Conservation (phyloP, 2,888 invertebrate genomes). For the Zygogramma bicolorata region DNA sequence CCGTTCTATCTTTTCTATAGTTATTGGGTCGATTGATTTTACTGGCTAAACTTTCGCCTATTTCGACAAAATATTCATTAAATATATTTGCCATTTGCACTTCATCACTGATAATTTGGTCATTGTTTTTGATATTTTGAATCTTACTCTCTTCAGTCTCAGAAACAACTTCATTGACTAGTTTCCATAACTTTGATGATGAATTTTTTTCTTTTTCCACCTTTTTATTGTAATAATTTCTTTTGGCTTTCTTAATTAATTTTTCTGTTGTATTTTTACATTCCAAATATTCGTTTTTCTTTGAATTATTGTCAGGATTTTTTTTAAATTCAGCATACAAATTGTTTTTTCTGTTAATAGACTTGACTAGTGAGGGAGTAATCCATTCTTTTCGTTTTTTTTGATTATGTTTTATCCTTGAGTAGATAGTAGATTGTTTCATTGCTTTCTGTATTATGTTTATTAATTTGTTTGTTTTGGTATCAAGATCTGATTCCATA, state of each 20-base stretch:
- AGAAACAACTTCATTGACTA: too few relatives aligned
- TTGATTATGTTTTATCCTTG: background rate
- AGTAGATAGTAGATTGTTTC: background rate
- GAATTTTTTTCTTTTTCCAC: background rate
- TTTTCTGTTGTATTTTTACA: background rate
- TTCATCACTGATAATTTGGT: background rate
- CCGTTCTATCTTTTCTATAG: too few relatives aligned
- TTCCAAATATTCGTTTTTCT: background rate
- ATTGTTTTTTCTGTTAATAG: background rate
- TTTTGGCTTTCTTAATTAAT: background rate
- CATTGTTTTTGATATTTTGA: background rate
- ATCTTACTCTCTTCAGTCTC: too few relatives aligned
- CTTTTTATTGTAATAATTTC: background rate
- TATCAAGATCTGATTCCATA: background rate
- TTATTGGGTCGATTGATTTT: background rate
- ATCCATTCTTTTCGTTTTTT: background rate
- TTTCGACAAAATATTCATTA: background rate
- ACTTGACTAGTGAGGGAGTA: background rate
- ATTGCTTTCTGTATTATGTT: background rate
- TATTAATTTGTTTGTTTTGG: background rate
- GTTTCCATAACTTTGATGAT: background rate
- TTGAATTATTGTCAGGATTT: background rate
- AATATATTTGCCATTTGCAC: too few relatives aligned
- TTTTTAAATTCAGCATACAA: background rate
- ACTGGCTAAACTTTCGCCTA: background rate